Base-by-base conservation (phyloP, 2,113 vertebrate species). In the Synodontis membranacea region DNA sequence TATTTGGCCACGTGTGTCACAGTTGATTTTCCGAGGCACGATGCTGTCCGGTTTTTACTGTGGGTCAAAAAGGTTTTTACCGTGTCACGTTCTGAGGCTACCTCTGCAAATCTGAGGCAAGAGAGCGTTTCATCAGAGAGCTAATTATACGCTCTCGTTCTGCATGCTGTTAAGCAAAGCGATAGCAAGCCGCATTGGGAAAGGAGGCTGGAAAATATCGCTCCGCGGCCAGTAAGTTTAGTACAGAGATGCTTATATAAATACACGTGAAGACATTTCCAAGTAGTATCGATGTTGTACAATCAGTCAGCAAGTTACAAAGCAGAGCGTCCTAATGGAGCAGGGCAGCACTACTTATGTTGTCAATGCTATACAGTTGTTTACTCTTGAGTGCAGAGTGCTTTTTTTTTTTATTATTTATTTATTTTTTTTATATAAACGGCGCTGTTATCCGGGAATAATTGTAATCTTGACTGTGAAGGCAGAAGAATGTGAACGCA, bases 1-100 rank as follows among this genome's bases (percentile, higher is more conserved):
- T 62, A 44, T 84, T 81, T 86, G 37, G 84, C 76, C 70, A 68
- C 39, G 75, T 39, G 64, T 82, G 89, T 86, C 84, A 81, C 62
- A 68, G 70, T 81, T 28, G 31, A 66, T 74, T 88, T 78, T 82
- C 46, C 8, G n/a, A 37, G 19, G n/a, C 54, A 11, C 34, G 28
- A 58, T 12, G 52, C 34, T 80, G 25, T 52, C 11, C 17, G 2
- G 52, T 58, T 80, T 80, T 28, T 5, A 39, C 5, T 42, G 54
- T 14, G 37, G 34, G 11, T 21, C 58, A 28, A 80, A 80, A 58
- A 80, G 42, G 4, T n/a, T n/a, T n/a, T 15, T 31, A 8, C 46
- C 7, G 14, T 15, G 74, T 19, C 46, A 17, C 14, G 31, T 50
- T 78, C 21, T 28, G 37, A 72, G 37, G 10, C 5, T 44, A 2